phyloP scores from a whole-genome alignment of 2,888 invertebrate species.

The Apamea crenata region DNA sequence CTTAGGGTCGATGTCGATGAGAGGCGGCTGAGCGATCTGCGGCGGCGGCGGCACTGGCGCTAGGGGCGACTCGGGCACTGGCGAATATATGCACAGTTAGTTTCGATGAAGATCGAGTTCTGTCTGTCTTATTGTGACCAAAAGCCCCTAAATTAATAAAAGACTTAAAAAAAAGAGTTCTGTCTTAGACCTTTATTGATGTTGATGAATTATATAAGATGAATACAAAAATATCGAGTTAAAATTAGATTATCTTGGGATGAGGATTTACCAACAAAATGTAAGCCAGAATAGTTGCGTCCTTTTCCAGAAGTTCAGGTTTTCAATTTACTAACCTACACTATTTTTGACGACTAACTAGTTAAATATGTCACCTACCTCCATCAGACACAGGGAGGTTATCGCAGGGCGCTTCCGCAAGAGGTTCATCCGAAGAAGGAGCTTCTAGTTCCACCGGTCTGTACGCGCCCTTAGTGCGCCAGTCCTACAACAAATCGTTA shows the following conservation, averaged over 20 bases:
- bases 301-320: background rate
- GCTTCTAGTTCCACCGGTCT: constrained; percentile 82
- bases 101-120: background rate
- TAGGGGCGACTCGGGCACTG: constrained; percentile 64
- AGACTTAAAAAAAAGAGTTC: no score
- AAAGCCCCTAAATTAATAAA: no score
- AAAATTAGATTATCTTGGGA: background rate
- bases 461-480: constrained; percentile 87
- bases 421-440: constrained; percentile 83
- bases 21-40: constrained; percentile 56
- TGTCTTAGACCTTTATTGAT: background rate
- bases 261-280: background rate
- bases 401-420: constrained; percentile 77
- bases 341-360: background rate
- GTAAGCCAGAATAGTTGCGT: background rate
- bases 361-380: constrained; percentile 50
- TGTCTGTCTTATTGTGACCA: no score
- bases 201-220: no score
- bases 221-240: background rate
- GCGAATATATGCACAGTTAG: background rate
- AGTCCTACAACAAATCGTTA: constrained; percentile 78
- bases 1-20: constrained; percentile 66
- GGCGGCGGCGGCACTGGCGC: constrained; percentile 44
- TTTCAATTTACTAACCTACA: background rate
- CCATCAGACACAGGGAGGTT: constrained; percentile 63